Conservation (phyloP, 2,113 vertebrate genomes). For the Astur gentilis region DNA sequence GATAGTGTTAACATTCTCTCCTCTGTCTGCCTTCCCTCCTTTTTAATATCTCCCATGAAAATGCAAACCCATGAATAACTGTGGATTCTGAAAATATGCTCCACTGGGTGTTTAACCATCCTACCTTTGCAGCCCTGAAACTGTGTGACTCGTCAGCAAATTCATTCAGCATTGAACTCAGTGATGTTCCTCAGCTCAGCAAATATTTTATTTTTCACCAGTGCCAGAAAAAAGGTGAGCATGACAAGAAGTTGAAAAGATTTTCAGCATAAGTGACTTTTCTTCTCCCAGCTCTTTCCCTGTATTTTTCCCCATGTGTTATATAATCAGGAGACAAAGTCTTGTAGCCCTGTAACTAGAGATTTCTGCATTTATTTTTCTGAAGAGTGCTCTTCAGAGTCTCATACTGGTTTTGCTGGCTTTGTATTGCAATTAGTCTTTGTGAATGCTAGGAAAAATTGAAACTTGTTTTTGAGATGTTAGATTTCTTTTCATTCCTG, state of each 20-base stretch:
- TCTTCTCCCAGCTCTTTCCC: neutral
- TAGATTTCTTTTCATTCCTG: neutral
- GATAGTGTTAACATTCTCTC: neutral
- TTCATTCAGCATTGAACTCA: neutral
- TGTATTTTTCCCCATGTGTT: neutral
- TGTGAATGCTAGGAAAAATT: neutral
- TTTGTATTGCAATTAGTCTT: neutral
- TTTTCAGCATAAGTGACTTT: neutral
- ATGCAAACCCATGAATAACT: neutral
- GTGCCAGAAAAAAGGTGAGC: neutral
- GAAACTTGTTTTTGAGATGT: neutral
- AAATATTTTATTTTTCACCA: neutral
- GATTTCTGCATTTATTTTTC: neutral
- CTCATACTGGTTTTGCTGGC: neutral
- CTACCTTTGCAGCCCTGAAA: neutral
- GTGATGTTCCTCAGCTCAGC: neutral
- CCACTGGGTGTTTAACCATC: neutral
- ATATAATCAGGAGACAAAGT: neutral
- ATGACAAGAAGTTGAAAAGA: neutral
- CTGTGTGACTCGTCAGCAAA: neutral
- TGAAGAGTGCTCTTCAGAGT: neutral
- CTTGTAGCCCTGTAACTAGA: neutral
- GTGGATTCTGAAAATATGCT: neutral
- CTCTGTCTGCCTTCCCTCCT: neutral
- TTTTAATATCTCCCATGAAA: neutral